phyloP scores from a whole-genome alignment of 2,888 invertebrate species.

The Nephrocerus scutellatus region DNA sequence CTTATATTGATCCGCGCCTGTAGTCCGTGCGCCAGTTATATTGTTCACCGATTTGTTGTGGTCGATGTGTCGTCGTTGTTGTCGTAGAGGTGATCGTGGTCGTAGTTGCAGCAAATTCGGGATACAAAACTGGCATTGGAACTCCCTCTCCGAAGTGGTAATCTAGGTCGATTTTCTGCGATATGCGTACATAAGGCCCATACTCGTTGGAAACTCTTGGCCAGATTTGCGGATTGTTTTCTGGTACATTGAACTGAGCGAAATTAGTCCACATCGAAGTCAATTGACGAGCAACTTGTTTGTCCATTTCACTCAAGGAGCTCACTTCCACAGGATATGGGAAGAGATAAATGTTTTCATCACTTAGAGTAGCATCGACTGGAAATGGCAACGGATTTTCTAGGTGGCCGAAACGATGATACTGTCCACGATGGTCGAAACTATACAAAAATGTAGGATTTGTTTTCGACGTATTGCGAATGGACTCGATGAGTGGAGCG shows the following conservation, averaged over 20 bases:
- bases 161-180: conserved; percentile 35
- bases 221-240: conserved; percentile 31
- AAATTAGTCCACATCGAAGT: conserved; percentile 46
- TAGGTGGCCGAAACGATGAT: conserved; percentile 42
- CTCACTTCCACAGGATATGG: conserved; percentile 43
- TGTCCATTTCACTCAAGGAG: conserved; percentile 39
- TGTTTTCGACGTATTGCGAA: conserved; percentile 31
- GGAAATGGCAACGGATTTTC: conserved; percentile 44
- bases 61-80: background rate
- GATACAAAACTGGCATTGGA: conserved; percentile 33
- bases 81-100: conserved; percentile 5
- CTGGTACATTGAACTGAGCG: conserved; percentile 35
- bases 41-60: background rate
- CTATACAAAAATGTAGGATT: conserved; percentile 48
- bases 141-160: conserved; percentile 44
- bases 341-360: conserved; percentile 55
- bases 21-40: too few species aligned
- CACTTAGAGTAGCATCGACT: conserved; percentile 53
- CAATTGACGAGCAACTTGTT: conserved; percentile 44
- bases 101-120: conserved; percentile 21
- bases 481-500: conserved; percentile 37
- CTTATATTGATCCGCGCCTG: too few species aligned
- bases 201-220: conserved; percentile 34
- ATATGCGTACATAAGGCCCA: conserved; percentile 43
- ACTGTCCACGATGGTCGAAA: conserved; percentile 49